Base-by-base conservation (phyloP, 2,888 invertebrate genomes). In the Drosophila stalkeri region DNA sequence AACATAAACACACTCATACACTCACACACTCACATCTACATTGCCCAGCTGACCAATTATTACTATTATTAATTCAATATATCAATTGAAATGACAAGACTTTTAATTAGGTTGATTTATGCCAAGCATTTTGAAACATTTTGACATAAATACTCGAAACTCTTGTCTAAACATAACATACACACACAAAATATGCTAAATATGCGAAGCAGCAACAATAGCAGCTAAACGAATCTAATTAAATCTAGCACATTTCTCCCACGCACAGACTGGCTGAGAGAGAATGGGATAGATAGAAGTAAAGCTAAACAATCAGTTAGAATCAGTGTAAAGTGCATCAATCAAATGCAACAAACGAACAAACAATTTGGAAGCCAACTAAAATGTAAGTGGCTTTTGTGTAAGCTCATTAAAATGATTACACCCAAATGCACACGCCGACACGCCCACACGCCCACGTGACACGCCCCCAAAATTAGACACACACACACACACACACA, bases 401-500 rank as follows among this genome's bases (percentile, higher is more conserved):
- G 86, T 72, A 71, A 80, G 81, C 89, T 85, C 89, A 90, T 85
- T 85, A 90, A 89, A 90, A 72, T 75, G 81, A 84, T 86, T 88
- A 72, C 71, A 68, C 65, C 70, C 80, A 65, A 81, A 69, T 70
- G 76, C 67, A 64, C 68, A 44, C 43, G 23, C 55, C 16, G 12
- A 37, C 37, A 4, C 37, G 37, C 12, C 4, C 61, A 52, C 73
- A 37, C 37, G 54, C 54, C 52, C 52, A 35, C 23, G 12, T 23
- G 59, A 31, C 79, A 78, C 74, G 49, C 79, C 82, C 59, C 35
- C 31, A 55, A 64, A 68, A 55, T 56, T 44, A 56, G 37, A 73
- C 18, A 63, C 63, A 57, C 52, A 47, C 41, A 47, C 41, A 35
- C 60, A 37, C 14, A 14, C 31, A 72, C 18, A 63, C 62, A 57